Evolutionary conservation across 2,113 vertebrate genomes (phyloP).

Genomic region (Crotalus horridus): DNA sequence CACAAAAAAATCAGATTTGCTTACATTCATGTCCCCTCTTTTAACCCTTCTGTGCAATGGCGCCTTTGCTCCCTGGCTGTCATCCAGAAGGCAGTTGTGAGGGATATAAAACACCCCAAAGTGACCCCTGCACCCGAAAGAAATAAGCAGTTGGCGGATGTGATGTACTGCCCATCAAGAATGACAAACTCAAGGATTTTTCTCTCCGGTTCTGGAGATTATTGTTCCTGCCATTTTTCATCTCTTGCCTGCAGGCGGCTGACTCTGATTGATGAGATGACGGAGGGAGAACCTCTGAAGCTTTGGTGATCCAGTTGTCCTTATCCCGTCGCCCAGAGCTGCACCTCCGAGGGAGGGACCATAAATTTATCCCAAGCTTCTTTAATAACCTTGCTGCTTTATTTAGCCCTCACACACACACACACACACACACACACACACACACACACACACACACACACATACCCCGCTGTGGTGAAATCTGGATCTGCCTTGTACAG

Average conservation of each 20-base stretch:
- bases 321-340: constrained; percentile 28
- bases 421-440: no score
- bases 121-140: constrained; percentile 19
- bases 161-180: constrained; percentile 30
- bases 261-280: constrained; percentile 28
- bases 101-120: background rate
- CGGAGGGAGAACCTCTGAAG: constrained; percentile 12
- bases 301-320: constrained; percentile 28
- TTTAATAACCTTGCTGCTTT: constrained; percentile 33
- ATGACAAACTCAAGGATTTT: constrained; percentile 37
- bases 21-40: background rate
- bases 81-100: background rate
- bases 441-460: no score
- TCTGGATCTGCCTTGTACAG: constrained; percentile 10
- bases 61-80: background rate
- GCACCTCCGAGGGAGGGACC: background rate
- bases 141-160: constrained; percentile 16
- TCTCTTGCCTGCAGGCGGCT: constrained; percentile 23
- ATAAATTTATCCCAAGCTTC: constrained; percentile 21
- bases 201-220: background rate
- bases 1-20: background rate
- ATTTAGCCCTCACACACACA: constrained; percentile 14
- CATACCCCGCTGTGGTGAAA: background rate
- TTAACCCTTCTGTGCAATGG: background rate
- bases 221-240: constrained; percentile 28